Conservation (phyloP, 2,797 vertebrate genomes). For the Dromococcyx pavoninus region DNA sequence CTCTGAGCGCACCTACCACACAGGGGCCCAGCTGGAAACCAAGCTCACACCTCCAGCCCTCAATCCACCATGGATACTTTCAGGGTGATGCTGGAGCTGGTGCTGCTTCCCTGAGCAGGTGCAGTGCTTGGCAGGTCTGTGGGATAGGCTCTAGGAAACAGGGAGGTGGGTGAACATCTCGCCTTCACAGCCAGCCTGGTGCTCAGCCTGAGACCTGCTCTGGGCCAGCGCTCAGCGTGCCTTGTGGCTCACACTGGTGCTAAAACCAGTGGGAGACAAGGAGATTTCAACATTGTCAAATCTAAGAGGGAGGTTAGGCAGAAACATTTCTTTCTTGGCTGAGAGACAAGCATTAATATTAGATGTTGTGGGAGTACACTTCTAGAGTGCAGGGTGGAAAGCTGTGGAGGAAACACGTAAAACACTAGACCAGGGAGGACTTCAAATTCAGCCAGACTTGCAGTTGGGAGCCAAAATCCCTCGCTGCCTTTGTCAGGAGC, state of each 20-base stretch:
- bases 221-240: rapidly evolving
- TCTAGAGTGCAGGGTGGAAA: not conserved
- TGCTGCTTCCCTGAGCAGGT: rapidly evolving
- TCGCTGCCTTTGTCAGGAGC: not conserved
- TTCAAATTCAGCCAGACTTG: not conserved
- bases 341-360: slow-evolving; percentile 36
- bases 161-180: not conserved
- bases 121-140: not conserved
- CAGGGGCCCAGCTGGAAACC: not conserved
- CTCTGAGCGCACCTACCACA: not conserved
- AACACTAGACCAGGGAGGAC: not conserved
- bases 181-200: not conserved
- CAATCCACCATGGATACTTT: rapidly evolving
- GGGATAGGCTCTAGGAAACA: not conserved
- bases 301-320: not conserved
- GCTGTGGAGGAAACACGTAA: not conserved
- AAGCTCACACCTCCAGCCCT: not conserved
- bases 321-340: slow-evolving; percentile 28
- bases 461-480: not conserved
- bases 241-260: not conserved
- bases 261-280: not conserved
- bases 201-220: not conserved
- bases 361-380: slow-evolving; percentile 24
- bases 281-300: not conserved
- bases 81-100: not conserved